phyloP scores from a whole-genome alignment of 2,888 invertebrate species.

The Diarsia brunnea region DNA sequence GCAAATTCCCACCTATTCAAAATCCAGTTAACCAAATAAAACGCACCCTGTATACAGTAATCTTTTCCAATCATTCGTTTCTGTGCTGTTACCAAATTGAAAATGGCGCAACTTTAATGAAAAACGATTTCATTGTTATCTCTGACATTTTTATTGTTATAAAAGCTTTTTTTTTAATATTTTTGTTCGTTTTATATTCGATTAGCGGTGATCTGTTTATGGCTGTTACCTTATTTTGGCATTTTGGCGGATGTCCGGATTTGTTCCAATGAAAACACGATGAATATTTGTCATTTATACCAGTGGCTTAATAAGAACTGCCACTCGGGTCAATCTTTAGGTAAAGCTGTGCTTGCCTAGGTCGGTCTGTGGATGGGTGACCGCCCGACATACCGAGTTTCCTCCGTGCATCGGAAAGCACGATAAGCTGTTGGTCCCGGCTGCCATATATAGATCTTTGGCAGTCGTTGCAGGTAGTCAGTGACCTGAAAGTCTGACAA shows the following conservation, averaged over 20 bases:
- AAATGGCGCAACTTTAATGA: conserved; percentile 73
- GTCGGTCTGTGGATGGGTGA: too few species aligned
- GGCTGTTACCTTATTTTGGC: neutral
- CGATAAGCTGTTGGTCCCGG: too few species aligned
- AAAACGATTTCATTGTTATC: conserved; percentile 59
- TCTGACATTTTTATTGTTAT: conserved; percentile 52
- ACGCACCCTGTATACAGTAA: conserved; percentile 68
- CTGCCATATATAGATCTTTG: too few species aligned
- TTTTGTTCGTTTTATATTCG: conserved; percentile 17
- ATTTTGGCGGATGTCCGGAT: neutral
- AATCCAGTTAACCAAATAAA: conserved; percentile 31
- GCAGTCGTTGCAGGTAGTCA: too few species aligned
- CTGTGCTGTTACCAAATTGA: conserved; percentile 70
- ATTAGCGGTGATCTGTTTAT: neutral
- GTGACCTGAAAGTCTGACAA: too few species aligned
- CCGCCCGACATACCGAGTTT: too few species aligned
- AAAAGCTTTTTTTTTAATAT: conserved; percentile 32
- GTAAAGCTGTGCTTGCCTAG: too few species aligned
- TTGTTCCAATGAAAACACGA: neutral
- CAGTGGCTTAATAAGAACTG: too few species aligned
- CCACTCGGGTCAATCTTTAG: too few species aligned
- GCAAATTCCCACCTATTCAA: conserved; percentile 11
- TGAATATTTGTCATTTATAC: neutral
- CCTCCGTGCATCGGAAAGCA: too few species aligned
- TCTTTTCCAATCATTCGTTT: conserved; percentile 70